These are phyloP conservation scores for Eulemur macaco DNA, from an alignment of 2,113 vertebrate species.

Conservation along the genomic window DNA sequence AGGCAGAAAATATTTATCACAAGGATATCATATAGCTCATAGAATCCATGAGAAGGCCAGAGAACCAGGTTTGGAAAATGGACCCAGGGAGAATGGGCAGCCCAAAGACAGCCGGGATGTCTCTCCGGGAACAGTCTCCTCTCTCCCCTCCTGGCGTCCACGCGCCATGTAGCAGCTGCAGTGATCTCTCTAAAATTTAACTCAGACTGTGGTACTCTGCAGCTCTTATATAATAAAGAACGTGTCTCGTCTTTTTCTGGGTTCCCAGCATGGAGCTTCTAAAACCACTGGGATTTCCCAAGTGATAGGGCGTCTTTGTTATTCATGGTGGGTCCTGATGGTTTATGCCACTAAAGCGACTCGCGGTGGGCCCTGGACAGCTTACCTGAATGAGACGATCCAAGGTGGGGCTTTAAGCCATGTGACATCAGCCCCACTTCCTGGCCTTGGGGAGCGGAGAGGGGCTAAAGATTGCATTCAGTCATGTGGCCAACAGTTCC, in stretches of 20 bases:
- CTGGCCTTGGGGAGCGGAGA: not conserved
- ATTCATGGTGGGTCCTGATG: not conserved
- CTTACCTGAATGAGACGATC: not conserved
- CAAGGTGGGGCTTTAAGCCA: not conserved
- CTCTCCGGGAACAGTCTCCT: not conserved
- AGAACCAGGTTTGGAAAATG: not conserved
- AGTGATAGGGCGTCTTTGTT: not conserved
- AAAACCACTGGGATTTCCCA: not conserved
- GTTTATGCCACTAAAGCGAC: not conserved
- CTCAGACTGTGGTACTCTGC: not conserved
- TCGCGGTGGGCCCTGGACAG: not conserved
- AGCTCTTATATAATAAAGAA: not conserved
- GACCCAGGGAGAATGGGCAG: not conserved
- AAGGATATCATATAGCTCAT: not conserved
- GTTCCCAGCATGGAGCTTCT: not conserved
- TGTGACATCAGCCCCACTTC: not conserved
- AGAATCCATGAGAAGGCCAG: not conserved
- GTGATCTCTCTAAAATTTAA: not conserved
- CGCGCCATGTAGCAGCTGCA: not conserved
- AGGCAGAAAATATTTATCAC: not conserved
- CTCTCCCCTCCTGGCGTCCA: not conserved
- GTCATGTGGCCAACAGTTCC: not conserved
- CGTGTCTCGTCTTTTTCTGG: not conserved
- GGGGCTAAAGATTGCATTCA: not conserved
- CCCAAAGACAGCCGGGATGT: not conserved